phyloP scores from a whole-genome alignment of 2,797 vertebrate species.

The Poeciliopsis gracilis region DNA sequence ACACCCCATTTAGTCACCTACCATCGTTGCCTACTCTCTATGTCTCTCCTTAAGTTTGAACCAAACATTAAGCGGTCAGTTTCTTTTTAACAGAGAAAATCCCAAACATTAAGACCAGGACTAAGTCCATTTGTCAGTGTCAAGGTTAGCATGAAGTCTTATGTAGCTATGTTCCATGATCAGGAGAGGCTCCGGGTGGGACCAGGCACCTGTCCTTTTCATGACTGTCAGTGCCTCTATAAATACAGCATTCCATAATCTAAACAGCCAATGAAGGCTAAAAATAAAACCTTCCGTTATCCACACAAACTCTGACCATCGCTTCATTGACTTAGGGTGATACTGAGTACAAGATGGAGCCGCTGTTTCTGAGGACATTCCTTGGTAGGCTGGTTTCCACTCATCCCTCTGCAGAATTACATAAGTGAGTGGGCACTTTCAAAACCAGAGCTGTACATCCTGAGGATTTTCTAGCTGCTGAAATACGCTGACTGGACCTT shows the following conservation, averaged over 20 bases:
- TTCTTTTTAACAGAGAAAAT: conserved; percentile 1
- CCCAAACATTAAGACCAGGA: conserved; percentile 8
- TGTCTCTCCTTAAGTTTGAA: conserved; percentile 32
- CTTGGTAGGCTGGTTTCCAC: background rate
- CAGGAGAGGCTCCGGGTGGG: conserved; percentile 31
- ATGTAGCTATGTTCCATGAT: conserved; percentile 49
- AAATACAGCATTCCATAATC: conserved; percentile 80
- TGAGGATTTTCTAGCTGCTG: conserved; percentile 27
- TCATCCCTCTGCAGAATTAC: conserved; percentile 22
- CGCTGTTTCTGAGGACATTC: conserved; percentile 46
- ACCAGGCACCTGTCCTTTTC: conserved; percentile 81
- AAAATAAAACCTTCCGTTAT: conserved; percentile 71
- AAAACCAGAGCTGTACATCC: conserved; percentile 36
- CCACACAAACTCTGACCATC: conserved; percentile 63
- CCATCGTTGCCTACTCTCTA: background rate
- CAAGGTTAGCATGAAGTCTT: conserved; percentile 76
- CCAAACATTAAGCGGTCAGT: conserved; percentile 24
- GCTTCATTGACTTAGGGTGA: conserved; percentile 59
- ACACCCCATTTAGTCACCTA: no score
- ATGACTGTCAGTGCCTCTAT: conserved; percentile 78
- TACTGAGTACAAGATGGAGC: conserved; percentile 57
- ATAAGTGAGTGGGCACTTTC: conserved; percentile 1
- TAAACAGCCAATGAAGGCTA: conserved; percentile 62
- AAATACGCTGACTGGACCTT: conserved; percentile 37
- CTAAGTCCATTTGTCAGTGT: conserved; percentile 51